Percentiles rank a stretch among this genome's conserved stretches.
Conservation (phyloP, 2,888 invertebrate species). For the Actias luna region DNA sequence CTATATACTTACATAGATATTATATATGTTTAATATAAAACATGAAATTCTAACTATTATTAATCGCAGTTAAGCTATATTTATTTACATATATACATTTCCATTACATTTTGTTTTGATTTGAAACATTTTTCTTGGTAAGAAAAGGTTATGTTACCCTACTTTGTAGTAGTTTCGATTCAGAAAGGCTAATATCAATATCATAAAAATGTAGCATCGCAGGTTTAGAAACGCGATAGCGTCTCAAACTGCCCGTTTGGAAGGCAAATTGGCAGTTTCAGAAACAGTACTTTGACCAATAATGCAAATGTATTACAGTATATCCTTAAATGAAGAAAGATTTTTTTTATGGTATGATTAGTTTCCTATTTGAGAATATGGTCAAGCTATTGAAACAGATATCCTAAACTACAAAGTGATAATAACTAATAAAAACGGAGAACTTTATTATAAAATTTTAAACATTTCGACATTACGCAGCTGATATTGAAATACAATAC, state of each 20-base stretch:
- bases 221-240: background rate
- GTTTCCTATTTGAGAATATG: too few species aligned
- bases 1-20: background rate
- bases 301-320: background rate
- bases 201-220: constrained; percentile 3
- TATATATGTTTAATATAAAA: background rate
- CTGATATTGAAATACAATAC: too few species aligned
- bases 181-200: constrained; percentile 1
- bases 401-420: too few species aligned
- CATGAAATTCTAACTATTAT: background rate
- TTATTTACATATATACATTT: background rate
- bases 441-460: too few species aligned
- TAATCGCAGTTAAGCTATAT: background rate
- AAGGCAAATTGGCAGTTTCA: constrained; percentile 5
- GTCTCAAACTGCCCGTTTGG: constrained; percentile 11
- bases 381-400: too few species aligned
- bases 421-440: too few species aligned
- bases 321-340: background rate
- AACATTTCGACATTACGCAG: too few species aligned
- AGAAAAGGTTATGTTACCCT: background rate
- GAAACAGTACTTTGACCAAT: background rate
- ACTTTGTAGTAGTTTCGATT: background rate
- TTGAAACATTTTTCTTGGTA: background rate
- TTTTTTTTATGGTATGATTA: too few species aligned
- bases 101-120: background rate